A percentile compares a stretch with the other conserved stretches of the same genome.
phyloP scores from a whole-genome alignment of 2,113 vertebrate species.

The Haliaeetus leucogaster region DNA sequence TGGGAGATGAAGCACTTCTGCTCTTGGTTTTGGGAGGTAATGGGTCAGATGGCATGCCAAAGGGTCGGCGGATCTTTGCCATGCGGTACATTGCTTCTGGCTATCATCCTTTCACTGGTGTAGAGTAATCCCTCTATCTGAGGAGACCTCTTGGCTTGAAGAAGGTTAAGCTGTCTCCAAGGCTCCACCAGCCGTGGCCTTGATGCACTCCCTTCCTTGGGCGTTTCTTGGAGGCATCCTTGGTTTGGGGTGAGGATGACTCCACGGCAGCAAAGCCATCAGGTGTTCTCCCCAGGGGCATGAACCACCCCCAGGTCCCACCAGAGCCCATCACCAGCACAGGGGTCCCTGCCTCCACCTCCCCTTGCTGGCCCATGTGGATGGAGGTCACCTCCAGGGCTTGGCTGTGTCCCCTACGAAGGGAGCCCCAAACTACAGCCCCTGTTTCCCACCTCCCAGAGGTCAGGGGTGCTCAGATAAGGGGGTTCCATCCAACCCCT shows the following conservation, averaged over 20 bases:
- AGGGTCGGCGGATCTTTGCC: not conserved
- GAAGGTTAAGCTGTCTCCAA: not conserved
- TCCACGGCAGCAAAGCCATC: not conserved
- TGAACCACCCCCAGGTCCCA: not conserved
- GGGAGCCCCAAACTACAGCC: not conserved
- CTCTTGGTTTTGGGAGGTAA: not conserved
- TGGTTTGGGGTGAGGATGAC: not conserved
- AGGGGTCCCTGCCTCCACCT: not conserved
- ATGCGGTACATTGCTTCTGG: accelerated
- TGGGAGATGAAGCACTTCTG: not conserved
- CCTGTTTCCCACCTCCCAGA: accelerated
- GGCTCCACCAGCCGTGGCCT: not conserved
- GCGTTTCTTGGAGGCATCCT: not conserved
- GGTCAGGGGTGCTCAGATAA: not conserved
- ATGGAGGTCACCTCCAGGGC: not conserved
- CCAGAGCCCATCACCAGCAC: too few species aligned
- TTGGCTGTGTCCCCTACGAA: accelerated
- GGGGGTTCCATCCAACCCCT: not conserved
- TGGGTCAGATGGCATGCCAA: accelerated
- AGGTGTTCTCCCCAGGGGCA: not conserved
- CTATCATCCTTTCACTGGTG: not conserved
- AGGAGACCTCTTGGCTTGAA: not conserved
- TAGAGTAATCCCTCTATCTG: not conserved
- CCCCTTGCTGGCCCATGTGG: accelerated
- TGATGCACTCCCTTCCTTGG: not conserved